A percentile compares a stretch with the other conserved stretches of the same genome.
Conservation (phyloP, 30 jellyfish, hydroid and myxozoan species). For the Phacellophora camtschatica region DNA sequence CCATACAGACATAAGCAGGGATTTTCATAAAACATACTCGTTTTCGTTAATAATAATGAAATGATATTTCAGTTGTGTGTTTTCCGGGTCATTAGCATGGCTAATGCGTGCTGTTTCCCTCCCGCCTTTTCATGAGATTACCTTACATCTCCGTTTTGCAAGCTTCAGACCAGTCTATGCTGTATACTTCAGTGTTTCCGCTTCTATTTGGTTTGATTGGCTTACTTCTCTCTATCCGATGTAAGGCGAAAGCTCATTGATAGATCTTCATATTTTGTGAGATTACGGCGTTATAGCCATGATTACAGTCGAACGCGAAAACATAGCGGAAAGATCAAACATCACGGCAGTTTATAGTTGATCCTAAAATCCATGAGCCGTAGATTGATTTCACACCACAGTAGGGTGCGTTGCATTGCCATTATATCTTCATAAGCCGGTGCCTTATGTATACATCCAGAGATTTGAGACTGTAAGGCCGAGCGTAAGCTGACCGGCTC, state of each 20-base stretch:
- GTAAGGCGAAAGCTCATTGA: conserved; percentile 15
- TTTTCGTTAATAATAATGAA: conserved; percentile 25
- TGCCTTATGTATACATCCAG: not conserved
- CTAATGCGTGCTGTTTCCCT: conserved; percentile 55
- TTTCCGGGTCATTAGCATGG: conserved; percentile 53
- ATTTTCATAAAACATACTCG: conserved; percentile 34
- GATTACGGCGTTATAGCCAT: conserved; percentile 36
- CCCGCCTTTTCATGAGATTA: conserved; percentile 51
- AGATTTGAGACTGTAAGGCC: not conserved
- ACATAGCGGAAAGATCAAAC: conserved; percentile 73
- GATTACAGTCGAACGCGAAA: conserved; percentile 72
- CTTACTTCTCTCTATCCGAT: conserved; percentile 41
- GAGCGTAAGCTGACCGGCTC: not conserved
- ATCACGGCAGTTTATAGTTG: not conserved
- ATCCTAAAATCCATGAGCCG: conserved; percentile 16
- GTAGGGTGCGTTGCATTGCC: conserved; percentile 40
- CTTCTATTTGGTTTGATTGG: conserved; percentile 48
- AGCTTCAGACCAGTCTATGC: conserved; percentile 14
- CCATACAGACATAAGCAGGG: conserved; percentile 31
- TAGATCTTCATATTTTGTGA: conserved; percentile 11
- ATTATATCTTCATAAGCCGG: conserved; percentile 14
- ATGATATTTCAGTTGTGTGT: conserved; percentile 47
- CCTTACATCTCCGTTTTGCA: conserved; percentile 28
- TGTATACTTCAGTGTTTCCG: conserved; percentile 59
- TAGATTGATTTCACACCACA: conserved; percentile 58